Base-by-base conservation (phyloP, 2,113 vertebrate species). In the Phasianus colchicus region DNA sequence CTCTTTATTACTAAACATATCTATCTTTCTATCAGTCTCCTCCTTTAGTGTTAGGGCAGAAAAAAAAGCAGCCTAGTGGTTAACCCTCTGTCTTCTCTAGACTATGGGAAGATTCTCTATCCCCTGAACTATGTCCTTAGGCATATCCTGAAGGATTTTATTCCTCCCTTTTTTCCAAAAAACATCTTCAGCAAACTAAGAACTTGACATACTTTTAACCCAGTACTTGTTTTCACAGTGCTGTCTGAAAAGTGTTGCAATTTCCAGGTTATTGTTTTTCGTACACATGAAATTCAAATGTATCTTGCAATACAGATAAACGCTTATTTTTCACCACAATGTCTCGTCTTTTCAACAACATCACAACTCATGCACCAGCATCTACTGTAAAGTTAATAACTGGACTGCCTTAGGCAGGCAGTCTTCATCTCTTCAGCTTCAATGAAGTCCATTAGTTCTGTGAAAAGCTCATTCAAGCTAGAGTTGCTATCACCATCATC, bases 261-360 rank as follows among this genome's bases (percentile, higher is more conserved):
- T 90, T 93, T 81, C 25, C 29, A 78, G 34, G 32, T 86, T 76
- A 76, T 85, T 91, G 19, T 75, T 86, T 91, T 88, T 82, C 38
- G 38, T 81, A 50, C 34, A 66, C 19, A 34, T 57, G 13, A 69
- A 93, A 90, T 81, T 32, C 52, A 93, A 86, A 84, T 75, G n/a
- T 40, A 71, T 47, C 55, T 66, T 86, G 15, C 61, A 92, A 47
- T 75, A 70, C 74, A 89, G 69, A 88, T 83, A 90, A 92, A 83
- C 73, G 61, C 47, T 69, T 64, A 47, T 20, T 94, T 86, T 94
- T 89, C 80, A 86, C 42, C 86, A 29, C 77, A 78, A n/a, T 1
- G 0, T 11, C 76, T 94, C 18, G 4, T 64, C 42, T 88, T 90
- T 92, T 90, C 48, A 89, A 70, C 43, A 95, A 22, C 21, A 14